Conservation (phyloP, 1,140 invertebrate species). For the Zaprionus kolodkinae region DNA sequence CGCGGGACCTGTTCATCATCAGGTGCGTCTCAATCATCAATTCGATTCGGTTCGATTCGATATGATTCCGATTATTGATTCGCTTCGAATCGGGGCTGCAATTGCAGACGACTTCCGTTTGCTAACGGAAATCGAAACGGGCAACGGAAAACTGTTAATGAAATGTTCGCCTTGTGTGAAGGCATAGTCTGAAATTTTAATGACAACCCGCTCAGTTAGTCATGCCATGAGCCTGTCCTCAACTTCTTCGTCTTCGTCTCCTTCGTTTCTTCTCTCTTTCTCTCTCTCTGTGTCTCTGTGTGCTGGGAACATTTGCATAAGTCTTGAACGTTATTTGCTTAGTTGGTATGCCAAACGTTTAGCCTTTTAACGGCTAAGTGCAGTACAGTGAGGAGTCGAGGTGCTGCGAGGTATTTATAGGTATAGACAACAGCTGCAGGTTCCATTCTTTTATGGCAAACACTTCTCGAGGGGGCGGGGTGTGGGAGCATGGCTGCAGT, state of each 20-base stretch:
- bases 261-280: not conserved
- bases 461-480: conserved; percentile 9
- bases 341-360: conserved; percentile 76
- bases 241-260: conserved; percentile 8
- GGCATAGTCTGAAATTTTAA: conserved; percentile 58
- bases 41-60: not conserved
- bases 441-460: conserved; percentile 41
- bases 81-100: conserved; percentile 8
- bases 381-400: conserved; percentile 24
- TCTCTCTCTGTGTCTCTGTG: not conserved
- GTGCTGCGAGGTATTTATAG: conserved; percentile 56
- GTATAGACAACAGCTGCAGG: conserved; percentile 62
- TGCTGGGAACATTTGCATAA: conserved; percentile 59
- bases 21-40: conserved; percentile 52
- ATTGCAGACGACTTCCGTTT: conserved; percentile 63
- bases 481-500: not conserved
- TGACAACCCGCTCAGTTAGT: conserved; percentile 42
- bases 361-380: conserved; percentile 73
- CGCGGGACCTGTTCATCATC: conserved; percentile 66
- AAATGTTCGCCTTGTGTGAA: conserved; percentile 56
- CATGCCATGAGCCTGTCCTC: conserved; percentile 15
- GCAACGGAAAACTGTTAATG: conserved; percentile 69
- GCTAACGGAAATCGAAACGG: conserved; percentile 63
- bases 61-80: not conserved
- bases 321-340: conserved; percentile 32